phyloP scores from a whole-genome alignment of 2,888 invertebrate species.

The Drymonia ruficornis region DNA sequence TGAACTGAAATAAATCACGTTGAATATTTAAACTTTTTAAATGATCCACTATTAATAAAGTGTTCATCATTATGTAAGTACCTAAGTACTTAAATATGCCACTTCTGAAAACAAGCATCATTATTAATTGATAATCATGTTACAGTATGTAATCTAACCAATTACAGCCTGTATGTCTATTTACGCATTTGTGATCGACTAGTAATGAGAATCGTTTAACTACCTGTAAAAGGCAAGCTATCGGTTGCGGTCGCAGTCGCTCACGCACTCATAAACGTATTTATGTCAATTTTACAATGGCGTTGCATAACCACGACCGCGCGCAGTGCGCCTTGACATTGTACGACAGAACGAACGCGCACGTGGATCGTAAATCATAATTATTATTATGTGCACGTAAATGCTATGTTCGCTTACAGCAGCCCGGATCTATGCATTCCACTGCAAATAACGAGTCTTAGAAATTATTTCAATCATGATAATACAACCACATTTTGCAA shows the following conservation, averaged over 20 bases:
- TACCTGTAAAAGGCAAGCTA: slow-evolving; percentile 30
- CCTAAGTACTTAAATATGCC: no score
- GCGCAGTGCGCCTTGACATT: slow-evolving; percentile 77
- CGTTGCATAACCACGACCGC: slow-evolving; percentile 68
- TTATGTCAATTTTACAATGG: slow-evolving; percentile 76
- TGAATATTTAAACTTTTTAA: no score
- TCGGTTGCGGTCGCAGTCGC: slow-evolving; percentile 39
- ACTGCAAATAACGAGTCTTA: background rate
- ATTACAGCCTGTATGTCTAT: background rate
- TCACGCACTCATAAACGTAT: slow-evolving; percentile 61
- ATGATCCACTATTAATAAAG: no score
- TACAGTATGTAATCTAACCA: no score
- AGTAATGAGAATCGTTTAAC: slow-evolving; percentile 33
- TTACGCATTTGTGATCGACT: background rate
- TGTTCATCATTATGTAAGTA: no score
- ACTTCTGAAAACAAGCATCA: no score
- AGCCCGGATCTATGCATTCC: slow-evolving; percentile 25
- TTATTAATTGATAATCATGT: no score
- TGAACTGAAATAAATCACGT: no score
- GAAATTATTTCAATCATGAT: no score
- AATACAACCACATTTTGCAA: no score
- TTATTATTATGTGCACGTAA: slow-evolving; percentile 47
- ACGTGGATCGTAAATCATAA: slow-evolving; percentile 77
- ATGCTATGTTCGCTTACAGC: slow-evolving; percentile 20
- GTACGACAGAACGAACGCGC: slow-evolving; percentile 73